Evolutionary conservation across 2,888 invertebrate genomes (phyloP).

Genomic region (Mythimna albipuncta): DNA sequence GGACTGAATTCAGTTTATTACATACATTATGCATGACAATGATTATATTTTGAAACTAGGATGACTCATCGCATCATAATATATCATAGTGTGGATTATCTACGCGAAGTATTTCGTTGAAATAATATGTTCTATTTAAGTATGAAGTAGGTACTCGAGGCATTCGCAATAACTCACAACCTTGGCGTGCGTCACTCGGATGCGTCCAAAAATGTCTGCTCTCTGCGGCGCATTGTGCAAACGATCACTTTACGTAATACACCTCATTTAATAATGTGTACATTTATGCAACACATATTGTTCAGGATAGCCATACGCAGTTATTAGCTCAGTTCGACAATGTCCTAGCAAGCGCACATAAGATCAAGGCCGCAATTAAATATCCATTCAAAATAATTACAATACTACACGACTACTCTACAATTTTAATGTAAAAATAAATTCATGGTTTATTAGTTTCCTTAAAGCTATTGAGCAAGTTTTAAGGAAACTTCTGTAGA

Average conservation of each 20-base stretch:
- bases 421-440: background rate
- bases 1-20: slow-evolving; percentile 61
- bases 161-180: slow-evolving; percentile 58
- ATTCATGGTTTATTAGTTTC: slow-evolving; percentile 14
- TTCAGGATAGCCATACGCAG: slow-evolving; percentile 4
- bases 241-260: slow-evolving; percentile 57
- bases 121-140: slow-evolving; percentile 49
- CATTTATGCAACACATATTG: slow-evolving; percentile 33
- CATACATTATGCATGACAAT: slow-evolving; percentile 66
- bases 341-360: slow-evolving; percentile 26
- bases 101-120: slow-evolving; percentile 23
- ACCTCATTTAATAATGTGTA: slow-evolving; percentile 38
- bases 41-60: slow-evolving; percentile 45
- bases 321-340: slow-evolving; percentile 9
- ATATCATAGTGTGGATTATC: slow-evolving; percentile 16
- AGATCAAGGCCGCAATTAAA: slow-evolving; percentile 44
- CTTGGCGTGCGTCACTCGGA: slow-evolving; percentile 65
- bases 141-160: slow-evolving; percentile 39
- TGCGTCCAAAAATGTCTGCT: slow-evolving; percentile 62
- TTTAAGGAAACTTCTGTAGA: background rate
- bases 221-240: slow-evolving; percentile 54
- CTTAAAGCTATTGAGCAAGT: background rate
- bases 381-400: slow-evolving; percentile 16
- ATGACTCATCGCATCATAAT: slow-evolving; percentile 42
- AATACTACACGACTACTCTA: slow-evolving; percentile 21